Percentiles rank a stretch among this genome's conserved stretches.
phyloP scores from a whole-genome alignment of 2,888 invertebrate species.

The Malthinus flaveolus region DNA sequence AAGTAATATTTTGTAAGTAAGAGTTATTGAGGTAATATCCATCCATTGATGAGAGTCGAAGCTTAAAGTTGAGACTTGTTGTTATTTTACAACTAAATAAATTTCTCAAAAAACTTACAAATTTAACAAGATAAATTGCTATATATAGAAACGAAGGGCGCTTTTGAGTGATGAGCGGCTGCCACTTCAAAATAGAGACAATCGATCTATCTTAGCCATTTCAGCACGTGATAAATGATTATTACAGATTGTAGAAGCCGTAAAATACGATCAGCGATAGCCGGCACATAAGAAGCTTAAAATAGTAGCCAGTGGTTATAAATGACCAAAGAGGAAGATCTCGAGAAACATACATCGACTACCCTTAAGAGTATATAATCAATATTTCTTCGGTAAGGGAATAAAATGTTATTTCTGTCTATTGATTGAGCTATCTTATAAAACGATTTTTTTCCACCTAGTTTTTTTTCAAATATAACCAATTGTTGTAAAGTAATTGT shows the following conservation, averaged over 20 bases:
- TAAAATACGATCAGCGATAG: constrained; percentile 38
- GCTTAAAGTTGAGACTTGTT: background rate
- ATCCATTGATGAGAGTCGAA: too few species aligned
- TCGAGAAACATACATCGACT: constrained; percentile 13
- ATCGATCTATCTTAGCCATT: constrained; percentile 47
- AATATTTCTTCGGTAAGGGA: constrained; percentile 4
- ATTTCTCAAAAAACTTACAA: constrained; percentile 8
- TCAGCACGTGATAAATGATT: constrained; percentile 48
- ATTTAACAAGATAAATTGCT: constrained; percentile 18
- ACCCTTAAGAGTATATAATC: constrained; percentile 9
- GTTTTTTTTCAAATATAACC: background rate
- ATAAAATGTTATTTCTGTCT: constrained; percentile 3
- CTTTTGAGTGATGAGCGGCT: constrained; percentile 45
- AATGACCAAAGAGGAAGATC: constrained; percentile 22
- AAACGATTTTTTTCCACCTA: background rate
- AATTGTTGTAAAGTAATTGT: constrained; percentile 8
- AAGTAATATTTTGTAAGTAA: too few species aligned
- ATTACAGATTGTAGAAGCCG: constrained; percentile 42
- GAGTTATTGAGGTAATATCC: too few species aligned
- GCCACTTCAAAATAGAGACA: constrained; percentile 47
- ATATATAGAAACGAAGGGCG: constrained; percentile 18
- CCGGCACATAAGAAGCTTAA: constrained; percentile 31
- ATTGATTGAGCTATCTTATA: background rate
- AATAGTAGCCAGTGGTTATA: constrained; percentile 30
- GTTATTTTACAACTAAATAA: constrained; percentile 7